Conservation (phyloP, 1,140 invertebrate species). For the Cotesia chilonis region DNA sequence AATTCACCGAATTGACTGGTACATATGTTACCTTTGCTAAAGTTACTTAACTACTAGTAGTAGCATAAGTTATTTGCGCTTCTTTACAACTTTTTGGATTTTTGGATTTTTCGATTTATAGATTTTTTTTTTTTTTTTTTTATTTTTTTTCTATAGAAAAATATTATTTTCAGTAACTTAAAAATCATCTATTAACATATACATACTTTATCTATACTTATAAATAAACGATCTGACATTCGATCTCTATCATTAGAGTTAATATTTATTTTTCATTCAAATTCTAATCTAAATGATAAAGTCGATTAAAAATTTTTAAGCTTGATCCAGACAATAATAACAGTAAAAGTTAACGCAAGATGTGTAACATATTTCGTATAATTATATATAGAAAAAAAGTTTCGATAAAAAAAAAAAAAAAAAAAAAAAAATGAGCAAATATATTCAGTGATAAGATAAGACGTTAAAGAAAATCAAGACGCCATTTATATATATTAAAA, state of each 20-base stretch:
- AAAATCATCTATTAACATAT: too few species aligned
- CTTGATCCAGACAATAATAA: background rate
- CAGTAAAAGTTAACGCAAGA: background rate
- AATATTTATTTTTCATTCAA: background rate
- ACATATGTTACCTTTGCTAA: too few species aligned
- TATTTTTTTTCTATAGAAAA: too few species aligned
- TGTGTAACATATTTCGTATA: background rate
- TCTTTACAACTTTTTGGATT: too few species aligned
- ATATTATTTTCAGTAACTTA: too few species aligned
- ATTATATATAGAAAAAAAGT: background rate
- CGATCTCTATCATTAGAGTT: background rate
- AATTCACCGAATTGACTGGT: too few species aligned
- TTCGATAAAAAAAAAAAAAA: background rate
- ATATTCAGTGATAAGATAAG: conserved; percentile 30
- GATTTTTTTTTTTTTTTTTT: too few species aligned
- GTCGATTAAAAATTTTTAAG: background rate
- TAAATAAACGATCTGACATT: background rate
- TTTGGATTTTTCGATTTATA: too few species aligned
- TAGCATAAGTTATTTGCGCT: too few species aligned
- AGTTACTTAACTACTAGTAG: too few species aligned
- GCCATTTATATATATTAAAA: background rate
- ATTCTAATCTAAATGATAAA: background rate
- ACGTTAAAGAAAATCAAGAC: conserved; percentile 14
- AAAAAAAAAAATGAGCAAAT: conserved; percentile 13
- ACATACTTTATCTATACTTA: background rate